Evolutionary conservation across 2,113 vertebrate genomes (phyloP).

Genomic region (Oryzias celebensis): DNA sequence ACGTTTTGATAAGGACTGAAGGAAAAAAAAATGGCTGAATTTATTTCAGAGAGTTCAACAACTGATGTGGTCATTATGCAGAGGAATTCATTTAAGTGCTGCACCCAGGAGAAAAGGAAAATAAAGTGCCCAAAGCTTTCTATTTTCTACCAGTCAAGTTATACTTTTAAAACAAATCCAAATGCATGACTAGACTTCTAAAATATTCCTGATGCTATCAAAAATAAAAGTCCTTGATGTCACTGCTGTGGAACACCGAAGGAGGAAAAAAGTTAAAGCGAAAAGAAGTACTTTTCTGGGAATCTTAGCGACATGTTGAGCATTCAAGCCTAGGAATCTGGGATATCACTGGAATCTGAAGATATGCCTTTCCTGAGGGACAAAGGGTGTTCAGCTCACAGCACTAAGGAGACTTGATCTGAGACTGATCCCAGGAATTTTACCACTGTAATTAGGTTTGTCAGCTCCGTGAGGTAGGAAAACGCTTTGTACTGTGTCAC

Average conservation of each 20-base stretch:
- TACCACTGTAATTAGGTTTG: slow-evolving; percentile 63
- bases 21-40: slow-evolving; percentile 30
- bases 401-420: slow-evolving; percentile 65
- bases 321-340: slow-evolving; percentile 45
- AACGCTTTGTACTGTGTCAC: slow-evolving; percentile 70
- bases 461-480: slow-evolving; percentile 65
- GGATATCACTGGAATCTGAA: slow-evolving; percentile 40
- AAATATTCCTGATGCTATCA: slow-evolving; percentile 14
- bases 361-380: slow-evolving; percentile 51
- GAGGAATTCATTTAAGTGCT: slow-evolving; percentile 61
- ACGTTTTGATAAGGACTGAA: slow-evolving; percentile 67
- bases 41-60: slow-evolving; percentile 65
- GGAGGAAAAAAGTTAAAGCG: neutral
- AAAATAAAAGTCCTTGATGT: slow-evolving; percentile 11
- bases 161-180: neutral
- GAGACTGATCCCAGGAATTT: slow-evolving; percentile 61
- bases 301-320: slow-evolving; percentile 40
- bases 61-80: slow-evolving; percentile 65
- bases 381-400: slow-evolving; percentile 35
- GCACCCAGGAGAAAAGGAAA: slow-evolving; percentile 41
- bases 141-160: slow-evolving; percentile 56
- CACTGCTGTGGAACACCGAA: slow-evolving; percentile 15
- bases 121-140: slow-evolving; percentile 43
- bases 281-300: slow-evolving; percentile 1
- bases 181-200: neutral